Base-by-base conservation (phyloP, 1,140 invertebrate species). In the Eriocheir sinensis region DNA sequence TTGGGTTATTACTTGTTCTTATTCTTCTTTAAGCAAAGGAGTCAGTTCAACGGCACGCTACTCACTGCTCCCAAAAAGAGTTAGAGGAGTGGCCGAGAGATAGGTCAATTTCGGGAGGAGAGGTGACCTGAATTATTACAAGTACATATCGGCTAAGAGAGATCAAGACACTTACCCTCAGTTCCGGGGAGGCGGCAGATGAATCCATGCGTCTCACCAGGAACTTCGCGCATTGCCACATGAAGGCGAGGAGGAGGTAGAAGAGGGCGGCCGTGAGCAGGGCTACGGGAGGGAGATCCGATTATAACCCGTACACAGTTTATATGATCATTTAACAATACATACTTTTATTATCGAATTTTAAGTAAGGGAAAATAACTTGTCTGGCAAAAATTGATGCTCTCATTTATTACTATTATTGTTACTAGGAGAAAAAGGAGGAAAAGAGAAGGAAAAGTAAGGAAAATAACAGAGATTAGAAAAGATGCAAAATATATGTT, bases 201-300 rank as follows among this genome's bases (percentile, higher is more conserved):
- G 95, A 96, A 96, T 96, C 97, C 96, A 96, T 97, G 96, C 95
- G 96, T 60, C 95, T 96, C 88, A 72, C 48, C 15, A 96, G 41
- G 2, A 95, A 44, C 8, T 95, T 80, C 38, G 96, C 96, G n/a
- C 96, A 95, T 12, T 96, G 92, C 95, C 96, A 96, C 8, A 97
- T 96, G 12, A 96, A 96, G 2, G 96, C 79, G n/a, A 97, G 96
- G 36, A 94, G 94, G 32, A 94, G n/a, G 93, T 94, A 96, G 95
- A 96, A 96, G 3, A 96, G 30, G 8, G 95, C 53, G 30, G 95
- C 95, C 12, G 91, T 94, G 48, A 96, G 12, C 36, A 96, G 32
- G 17, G 97, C 97, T 97, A 96, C 72, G 96, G 96, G 72, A 92
- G 96, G 91, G n/a, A 53, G 79, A 3, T 38, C 3, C 21, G 53